Evolutionary conservation across 1,140 invertebrate species (phyloP).

Genomic region (Varroa destructor): DNA sequence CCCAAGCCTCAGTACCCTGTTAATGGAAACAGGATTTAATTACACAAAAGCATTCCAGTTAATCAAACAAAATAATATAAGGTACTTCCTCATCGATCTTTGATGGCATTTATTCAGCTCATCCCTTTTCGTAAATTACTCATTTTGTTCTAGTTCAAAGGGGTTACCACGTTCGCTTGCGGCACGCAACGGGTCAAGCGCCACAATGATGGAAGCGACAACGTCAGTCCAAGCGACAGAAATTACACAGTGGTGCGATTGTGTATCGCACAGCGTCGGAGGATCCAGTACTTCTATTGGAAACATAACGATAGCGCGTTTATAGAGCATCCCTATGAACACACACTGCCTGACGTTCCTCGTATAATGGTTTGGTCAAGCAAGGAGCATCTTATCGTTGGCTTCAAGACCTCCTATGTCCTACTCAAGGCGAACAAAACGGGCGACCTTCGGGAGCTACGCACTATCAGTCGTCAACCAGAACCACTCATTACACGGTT

Average conservation of each 20-base stretch:
- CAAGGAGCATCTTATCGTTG: slow-evolving; percentile 12
- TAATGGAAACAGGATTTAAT: too few species aligned
- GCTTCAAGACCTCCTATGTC: slow-evolving; percentile 9
- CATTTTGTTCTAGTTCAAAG: neutral
- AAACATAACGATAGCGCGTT: neutral
- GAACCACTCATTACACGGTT: slow-evolving; percentile 1
- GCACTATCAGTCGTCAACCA: neutral
- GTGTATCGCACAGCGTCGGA: neutral
- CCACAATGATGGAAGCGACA: neutral
- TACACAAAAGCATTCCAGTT: too few species aligned
- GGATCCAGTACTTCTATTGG: slow-evolving; percentile 5
- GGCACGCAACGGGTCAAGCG: neutral
- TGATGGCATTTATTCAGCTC: too few species aligned
- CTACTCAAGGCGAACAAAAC: neutral
- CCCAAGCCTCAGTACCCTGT: too few species aligned
- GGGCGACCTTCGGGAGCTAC: neutral
- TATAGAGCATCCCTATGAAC: neutral
- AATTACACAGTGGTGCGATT: slow-evolving; percentile 1
- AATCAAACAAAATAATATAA: too few species aligned
- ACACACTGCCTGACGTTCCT: slow-evolving; percentile 2
- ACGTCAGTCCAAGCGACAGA: neutral
- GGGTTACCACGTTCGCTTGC: slow-evolving; percentile 4
- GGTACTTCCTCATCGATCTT: too few species aligned
- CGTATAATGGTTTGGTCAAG: slow-evolving; percentile 16
- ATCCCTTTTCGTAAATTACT: too few species aligned